phyloP scores from a whole-genome alignment of 2,113 vertebrate genomes.

The Limnothrissa miodon region DNA sequence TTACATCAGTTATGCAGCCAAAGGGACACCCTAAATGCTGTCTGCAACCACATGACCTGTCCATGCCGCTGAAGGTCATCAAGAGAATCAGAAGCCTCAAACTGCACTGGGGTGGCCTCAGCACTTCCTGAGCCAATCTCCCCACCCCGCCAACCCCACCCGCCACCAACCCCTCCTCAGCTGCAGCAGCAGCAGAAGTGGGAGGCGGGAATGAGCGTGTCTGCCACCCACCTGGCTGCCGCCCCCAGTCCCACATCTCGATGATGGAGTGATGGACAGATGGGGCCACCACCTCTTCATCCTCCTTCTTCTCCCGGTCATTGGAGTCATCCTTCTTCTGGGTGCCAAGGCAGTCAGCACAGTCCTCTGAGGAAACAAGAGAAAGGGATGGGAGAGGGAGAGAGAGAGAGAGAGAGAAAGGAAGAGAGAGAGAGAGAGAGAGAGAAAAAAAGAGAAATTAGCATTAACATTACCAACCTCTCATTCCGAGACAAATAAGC shows the following conservation, averaged over 20 bases:
- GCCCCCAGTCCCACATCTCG: constrained; percentile 98
- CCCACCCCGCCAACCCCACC: neutral
- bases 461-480: no score
- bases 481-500: no score
- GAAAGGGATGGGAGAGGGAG: neutral
- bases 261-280: constrained; percentile 88
- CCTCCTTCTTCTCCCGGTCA: constrained; percentile 97
- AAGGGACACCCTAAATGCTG: neutral
- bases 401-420: neutral
- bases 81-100: neutral
- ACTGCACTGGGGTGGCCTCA: constrained; percentile 30
- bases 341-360: constrained; percentile 77
- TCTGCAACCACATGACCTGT: neutral
- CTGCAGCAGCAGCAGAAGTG: neutral
- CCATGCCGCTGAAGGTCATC: neutral
- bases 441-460: neutral
- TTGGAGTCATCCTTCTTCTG: constrained; percentile 94
- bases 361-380: constrained; percentile 76
- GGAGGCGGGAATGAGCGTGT: neutral
- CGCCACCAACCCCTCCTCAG: no score
- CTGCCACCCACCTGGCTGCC: constrained; percentile 84
- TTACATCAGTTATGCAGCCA: neutral
- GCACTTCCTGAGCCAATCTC: constrained; percentile 19
- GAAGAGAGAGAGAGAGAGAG: neutral
- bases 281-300: constrained; percentile 77